Conservation (phyloP, 1,140 invertebrate species). For the Drosophila ficusphila region DNA sequence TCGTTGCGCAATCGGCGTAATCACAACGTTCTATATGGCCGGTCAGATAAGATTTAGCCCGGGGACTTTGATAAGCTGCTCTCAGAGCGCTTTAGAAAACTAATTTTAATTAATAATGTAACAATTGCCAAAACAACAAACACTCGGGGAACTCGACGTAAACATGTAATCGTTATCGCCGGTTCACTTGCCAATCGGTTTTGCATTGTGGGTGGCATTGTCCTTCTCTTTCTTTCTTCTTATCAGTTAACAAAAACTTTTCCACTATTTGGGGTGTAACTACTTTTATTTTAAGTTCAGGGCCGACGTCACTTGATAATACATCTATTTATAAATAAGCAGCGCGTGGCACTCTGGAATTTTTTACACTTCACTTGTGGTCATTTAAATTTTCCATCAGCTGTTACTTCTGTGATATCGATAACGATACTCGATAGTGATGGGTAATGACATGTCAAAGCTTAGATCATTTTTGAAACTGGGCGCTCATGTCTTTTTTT, state of each 20-base stretch:
- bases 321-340: not conserved
- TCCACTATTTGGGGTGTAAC: slow-evolving; percentile 20
- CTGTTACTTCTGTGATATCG: slow-evolving; percentile 19
- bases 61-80: slow-evolving; percentile 23
- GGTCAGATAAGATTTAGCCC: slow-evolving; percentile 51
- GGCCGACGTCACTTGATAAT: slow-evolving; percentile 30
- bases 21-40: slow-evolving; percentile 35
- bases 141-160: slow-evolving; percentile 11
- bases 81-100: not conserved
- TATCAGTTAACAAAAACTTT: slow-evolving; percentile 48
- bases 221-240: not conserved
- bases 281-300: slow-evolving; percentile 48
- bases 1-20: slow-evolving; percentile 69
- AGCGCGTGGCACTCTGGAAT: slow-evolving; percentile 10
- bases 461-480: slow-evolving; percentile 14
- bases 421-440: slow-evolving; percentile 47
- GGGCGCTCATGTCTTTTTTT: slow-evolving; percentile 2
- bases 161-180: slow-evolving; percentile 68
- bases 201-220: slow-evolving; percentile 13
- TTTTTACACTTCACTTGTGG: not conserved
- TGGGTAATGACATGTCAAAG: slow-evolving; percentile 15
- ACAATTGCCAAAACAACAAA: slow-evolving; percentile 10
- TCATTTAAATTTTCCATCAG: not conserved
- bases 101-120: slow-evolving; percentile 34
- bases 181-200: slow-evolving; percentile 40